A percentile compares a stretch with the other conserved stretches of the same genome.
Conservation (phyloP, 2,113 vertebrate genomes). For the Aldabrachelys gigantea region DNA sequence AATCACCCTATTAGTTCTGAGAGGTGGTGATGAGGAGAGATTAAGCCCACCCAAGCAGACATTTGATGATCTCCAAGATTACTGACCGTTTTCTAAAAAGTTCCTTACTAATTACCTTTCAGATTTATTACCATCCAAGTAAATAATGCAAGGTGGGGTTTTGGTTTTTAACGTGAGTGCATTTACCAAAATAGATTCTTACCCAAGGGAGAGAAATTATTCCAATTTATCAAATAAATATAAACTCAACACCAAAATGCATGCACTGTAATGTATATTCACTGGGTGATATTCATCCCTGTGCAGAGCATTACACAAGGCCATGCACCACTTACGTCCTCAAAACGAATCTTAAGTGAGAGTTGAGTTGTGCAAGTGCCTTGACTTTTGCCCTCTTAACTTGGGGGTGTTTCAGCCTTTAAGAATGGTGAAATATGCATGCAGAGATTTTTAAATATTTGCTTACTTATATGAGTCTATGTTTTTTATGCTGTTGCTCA, state of each 20-base stretch:
- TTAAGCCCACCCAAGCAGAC: not conserved
- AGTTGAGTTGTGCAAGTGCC: not conserved
- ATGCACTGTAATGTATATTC: rapidly evolving
- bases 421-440: not conserved
- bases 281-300: not conserved
- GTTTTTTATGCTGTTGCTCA: not conserved
- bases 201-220: not conserved
- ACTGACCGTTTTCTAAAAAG: not conserved
- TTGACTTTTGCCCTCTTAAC: not conserved
- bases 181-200: not conserved
- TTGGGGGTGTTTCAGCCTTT: not conserved
- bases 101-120: not conserved
- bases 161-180: not conserved
- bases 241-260: not conserved
- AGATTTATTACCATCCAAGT: not conserved
- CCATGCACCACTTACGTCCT: not conserved
- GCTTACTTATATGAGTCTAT: not conserved
- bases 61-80: not conserved
- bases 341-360: not conserved
- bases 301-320: not conserved
- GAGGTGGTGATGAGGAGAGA: not conserved
- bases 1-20: not conserved
- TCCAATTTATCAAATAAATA: not conserved
- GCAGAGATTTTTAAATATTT: not conserved
- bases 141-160: not conserved